Evolutionary conservation across 2,888 invertebrate genomes (phyloP).

Genomic region (Hirtodrosophila cameraria): DNA sequence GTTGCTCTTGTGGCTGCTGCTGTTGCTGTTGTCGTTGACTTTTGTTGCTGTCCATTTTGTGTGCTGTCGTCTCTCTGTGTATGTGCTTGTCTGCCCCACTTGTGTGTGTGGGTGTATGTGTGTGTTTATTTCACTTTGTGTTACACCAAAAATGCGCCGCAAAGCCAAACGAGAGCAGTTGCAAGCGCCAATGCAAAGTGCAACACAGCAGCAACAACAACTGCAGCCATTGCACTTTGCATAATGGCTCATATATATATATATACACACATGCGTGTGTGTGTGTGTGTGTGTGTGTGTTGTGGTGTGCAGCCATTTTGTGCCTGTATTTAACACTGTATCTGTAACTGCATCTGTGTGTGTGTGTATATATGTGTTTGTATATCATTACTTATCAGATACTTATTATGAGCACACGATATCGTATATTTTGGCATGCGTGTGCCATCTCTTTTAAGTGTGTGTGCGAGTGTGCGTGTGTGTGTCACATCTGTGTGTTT

Average conservation of each 20-base stretch:
- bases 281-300: constrained; percentile 43
- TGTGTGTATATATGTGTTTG: constrained; percentile 64
- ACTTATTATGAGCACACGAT: constrained; percentile 81
- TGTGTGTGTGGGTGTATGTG: constrained; percentile 23
- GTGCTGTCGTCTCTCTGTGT: constrained; percentile 15
- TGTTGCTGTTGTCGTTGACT: constrained; percentile 42
- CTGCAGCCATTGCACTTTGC: constrained; percentile 80
- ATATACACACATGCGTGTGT: constrained; percentile 19
- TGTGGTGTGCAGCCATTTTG: constrained; percentile 78
- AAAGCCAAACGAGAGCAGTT: constrained; percentile 73
- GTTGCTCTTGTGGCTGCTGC: constrained; percentile 20
- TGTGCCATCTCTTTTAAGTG: constrained; percentile 10
- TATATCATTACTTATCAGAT: constrained; percentile 82
- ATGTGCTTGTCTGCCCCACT: constrained; percentile 18
- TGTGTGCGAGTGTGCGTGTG: constrained; percentile 27
- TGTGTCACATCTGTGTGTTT: constrained; percentile 65
- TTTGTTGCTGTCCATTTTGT: constrained; percentile 62
- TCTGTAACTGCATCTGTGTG: constrained; percentile 34
- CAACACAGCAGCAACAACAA: constrained; percentile 42
- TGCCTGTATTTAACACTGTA: constrained; percentile 59
- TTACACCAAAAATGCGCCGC: constrained; percentile 79
- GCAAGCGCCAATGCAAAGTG: constrained; percentile 64
- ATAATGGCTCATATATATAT: constrained; percentile 54
- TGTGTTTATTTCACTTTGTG: constrained; percentile 73
- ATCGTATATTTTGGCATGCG: constrained; percentile 76